Evolutionary conservation across 2,113 vertebrate genomes (phyloP).

Genomic region (Taurulus bubalis): DNA sequence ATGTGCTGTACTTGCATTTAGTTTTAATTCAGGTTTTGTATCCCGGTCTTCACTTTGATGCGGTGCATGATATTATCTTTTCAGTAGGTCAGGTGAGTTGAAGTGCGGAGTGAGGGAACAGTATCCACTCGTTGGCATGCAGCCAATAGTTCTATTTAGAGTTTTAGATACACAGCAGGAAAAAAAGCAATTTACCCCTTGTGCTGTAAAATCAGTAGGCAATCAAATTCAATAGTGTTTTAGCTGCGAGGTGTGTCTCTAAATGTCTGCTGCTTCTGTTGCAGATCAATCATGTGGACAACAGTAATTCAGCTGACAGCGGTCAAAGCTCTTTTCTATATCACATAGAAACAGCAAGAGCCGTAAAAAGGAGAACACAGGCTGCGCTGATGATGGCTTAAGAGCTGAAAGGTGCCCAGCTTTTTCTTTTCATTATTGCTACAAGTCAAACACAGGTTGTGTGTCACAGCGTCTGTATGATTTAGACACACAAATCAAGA

Average conservation of each 20-base stretch:
- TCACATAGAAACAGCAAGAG: conserved; percentile 43
- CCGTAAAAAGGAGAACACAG: conserved; percentile 54
- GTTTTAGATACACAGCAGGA: conserved; percentile 11
- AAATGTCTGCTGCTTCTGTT: conserved; percentile 32
- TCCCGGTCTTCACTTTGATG: neutral
- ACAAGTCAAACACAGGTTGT: conserved; percentile 41
- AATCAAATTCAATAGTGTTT: conserved; percentile 5
- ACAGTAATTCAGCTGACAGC: conserved; percentile 50
- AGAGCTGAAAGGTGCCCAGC: conserved; percentile 12
- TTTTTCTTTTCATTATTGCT: conserved; percentile 50
- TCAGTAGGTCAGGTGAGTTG: conserved; percentile 3
- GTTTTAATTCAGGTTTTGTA: neutral
- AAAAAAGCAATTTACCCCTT: neutral
- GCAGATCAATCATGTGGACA: conserved; percentile 60
- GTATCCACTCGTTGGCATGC: neutral
- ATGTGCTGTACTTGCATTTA: neutral
- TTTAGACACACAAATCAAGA: conserved; percentile 2
- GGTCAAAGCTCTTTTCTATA: conserved; percentile 36
- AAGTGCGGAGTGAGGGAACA: neutral
- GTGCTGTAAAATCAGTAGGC: conserved; percentile 11
- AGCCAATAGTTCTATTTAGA: neutral
- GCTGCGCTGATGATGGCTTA: conserved; percentile 26
- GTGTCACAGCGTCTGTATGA: neutral
- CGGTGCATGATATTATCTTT: neutral
- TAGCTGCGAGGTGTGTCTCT: conserved; percentile 34